Evolutionary conservation across 1,140 invertebrate genomes (phyloP), one percentile per base, ranked within the genome.

Genomic region (Copidosoma floridanum): DNA sequence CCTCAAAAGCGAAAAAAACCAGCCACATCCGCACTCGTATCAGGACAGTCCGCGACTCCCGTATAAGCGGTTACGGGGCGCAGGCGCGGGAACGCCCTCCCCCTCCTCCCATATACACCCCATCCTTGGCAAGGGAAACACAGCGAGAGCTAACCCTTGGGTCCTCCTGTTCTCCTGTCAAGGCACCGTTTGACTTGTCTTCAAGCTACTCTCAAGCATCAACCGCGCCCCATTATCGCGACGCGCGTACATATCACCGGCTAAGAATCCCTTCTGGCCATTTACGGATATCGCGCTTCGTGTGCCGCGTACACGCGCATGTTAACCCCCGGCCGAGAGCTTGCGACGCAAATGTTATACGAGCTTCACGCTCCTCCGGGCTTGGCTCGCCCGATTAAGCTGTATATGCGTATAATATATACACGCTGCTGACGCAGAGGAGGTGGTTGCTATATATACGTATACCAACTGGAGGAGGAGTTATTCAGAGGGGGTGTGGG

Each of bases 131-230:
- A 32, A 18, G 52, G 46, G 41, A 54, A 44, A 24, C 27, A 44
- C 24, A 65, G 58, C 63, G 20, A 14, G 24, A 26, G 29, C 20
- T 20, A 48, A 5, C 55, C 21, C 43, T 11, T 32, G 20, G 40
- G 26, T 48, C 23, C 3, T 71, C 56, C 63, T 71, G 66, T 43
- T 69, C 47, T 53, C 68, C 70, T 68, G 63, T 38, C 29, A 16
- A 43, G 54, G 10, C 29, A 65, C 64, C 70, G 64, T 68, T 66
- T 65, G 65, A 65, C 66, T 67, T 68, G 63, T 69, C 70, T 69
- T 67, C 68, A 63, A 68, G 64, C 61, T 52, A 29, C 59, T 65
- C 53, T 66, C 64, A 67, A 68, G 61, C 64, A 48, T 47, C 23
- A n/a, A n/a, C n/a, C 44, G 41, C 6, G 23, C 43, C 52, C 63